Evolutionary conservation across 2,113 vertebrate genomes (phyloP).

Genomic region (Sylvietta virens): DNA sequence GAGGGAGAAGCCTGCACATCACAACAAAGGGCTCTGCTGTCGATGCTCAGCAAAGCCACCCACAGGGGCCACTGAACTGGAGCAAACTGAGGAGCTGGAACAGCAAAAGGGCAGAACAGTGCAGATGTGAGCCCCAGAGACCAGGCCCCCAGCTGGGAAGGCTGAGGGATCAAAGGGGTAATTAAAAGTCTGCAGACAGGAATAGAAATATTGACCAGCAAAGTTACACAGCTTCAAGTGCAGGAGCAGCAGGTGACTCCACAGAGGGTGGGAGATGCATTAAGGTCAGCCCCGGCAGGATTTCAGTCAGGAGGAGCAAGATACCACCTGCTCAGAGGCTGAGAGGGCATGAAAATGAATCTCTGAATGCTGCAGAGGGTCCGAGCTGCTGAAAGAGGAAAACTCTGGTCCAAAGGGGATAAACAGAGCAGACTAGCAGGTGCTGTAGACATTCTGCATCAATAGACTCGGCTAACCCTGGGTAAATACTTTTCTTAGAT

Average conservation of each 20-base stretch:
- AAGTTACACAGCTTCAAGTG: background rate
- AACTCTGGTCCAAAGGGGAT: background rate
- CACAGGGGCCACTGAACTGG: background rate
- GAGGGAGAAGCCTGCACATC: background rate
- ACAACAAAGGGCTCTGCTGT: background rate
- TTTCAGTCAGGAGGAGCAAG: background rate
- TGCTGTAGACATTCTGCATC: background rate
- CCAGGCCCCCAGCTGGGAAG: background rate
- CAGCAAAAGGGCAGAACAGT: background rate
- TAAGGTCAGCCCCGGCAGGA: background rate
- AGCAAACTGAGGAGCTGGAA: background rate
- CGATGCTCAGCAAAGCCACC: background rate
- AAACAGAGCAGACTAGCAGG: background rate
- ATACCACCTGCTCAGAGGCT: background rate
- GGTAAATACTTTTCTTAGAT: background rate
- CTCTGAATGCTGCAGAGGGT: background rate
- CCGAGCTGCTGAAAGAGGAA: background rate
- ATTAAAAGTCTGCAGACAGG: background rate
- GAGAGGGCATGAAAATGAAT: background rate
- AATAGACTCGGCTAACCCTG: background rate
- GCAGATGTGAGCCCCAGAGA: background rate
- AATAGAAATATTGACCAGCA: conserved; percentile 11
- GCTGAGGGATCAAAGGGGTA: background rate
- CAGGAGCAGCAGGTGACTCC: background rate
- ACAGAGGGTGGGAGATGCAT: background rate